Base-by-base conservation (phyloP, 2,888 invertebrate genomes). In the Drosophila barbarae region DNA sequence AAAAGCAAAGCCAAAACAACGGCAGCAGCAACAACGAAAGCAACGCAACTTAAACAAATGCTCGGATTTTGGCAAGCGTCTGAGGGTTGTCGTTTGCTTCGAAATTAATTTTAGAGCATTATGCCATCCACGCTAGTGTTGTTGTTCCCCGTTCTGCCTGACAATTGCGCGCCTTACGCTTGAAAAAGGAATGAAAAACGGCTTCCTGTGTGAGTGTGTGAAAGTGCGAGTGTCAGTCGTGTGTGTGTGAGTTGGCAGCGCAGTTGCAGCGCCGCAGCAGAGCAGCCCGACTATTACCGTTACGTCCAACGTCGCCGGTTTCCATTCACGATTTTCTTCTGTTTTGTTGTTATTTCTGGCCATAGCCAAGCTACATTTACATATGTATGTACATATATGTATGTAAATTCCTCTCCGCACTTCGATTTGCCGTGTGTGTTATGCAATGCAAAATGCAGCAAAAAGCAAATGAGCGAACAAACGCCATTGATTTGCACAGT, bases 41-140 rank as follows among this genome's bases (percentile, higher is more conserved):
- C 78, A 76, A 71, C 41, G 49, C 67, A 78, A 84, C 76, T 84
- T 82, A 65, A 84, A 82, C 71, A 82, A 84, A 84, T 76, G 53
- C 59, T 84, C 46, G 34, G 53, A 53, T 76, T 70, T 85, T 86
- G 84, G 86, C 79, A 80, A 80, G 55, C 79, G 57, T 73, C 59
- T 54, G 61, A 63, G 54, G 49, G 57, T 49, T 57, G 60, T 53
- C 46, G 59, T 47, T 50, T 59, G 68, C 84, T 85, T 76, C 71
- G 76, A 84, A 86, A 85, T 85, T 86, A 84, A 83, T 86, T 86
- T 83, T 86, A 86, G 73, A 86, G 84, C 73, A 86, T 83, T 83
- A 83, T 83, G 83, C 86, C 82, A 82, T 83, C 71, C 72, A 69
- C 71, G 58, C 84, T 64, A 70, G 56, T 74, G 56, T 42, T 41